A percentile compares a stretch with the other conserved stretches of the same genome.
These are phyloP conservation scores for Drosophila lacteicornis DNA, from an alignment of 1,140 invertebrate genomes.

Conservation along the genomic window DNA sequence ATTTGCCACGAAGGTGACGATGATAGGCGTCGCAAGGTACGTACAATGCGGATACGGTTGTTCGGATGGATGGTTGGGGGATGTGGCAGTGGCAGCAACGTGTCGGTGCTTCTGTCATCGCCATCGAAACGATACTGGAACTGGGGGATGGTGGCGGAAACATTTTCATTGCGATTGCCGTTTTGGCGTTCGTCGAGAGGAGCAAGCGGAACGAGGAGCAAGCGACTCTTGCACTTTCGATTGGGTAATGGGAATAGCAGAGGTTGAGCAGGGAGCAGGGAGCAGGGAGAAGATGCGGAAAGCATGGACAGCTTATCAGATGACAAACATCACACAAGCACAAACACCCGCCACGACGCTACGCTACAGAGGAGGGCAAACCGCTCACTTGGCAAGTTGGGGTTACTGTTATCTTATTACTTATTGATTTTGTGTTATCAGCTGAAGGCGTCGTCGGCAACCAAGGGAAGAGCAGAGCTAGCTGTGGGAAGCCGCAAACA, in stretches of 20 bases:
- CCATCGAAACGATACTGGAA: slow-evolving; percentile 3
- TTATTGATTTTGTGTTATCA: slow-evolving; percentile 78
- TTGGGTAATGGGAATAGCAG: not conserved
- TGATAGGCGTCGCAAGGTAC: slow-evolving; percentile 16
- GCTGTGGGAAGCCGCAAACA: slow-evolving; percentile 45
- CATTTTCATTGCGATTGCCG: slow-evolving; percentile 63
- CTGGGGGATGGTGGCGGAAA: slow-evolving; percentile 5
- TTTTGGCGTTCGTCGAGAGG: slow-evolving; percentile 14
- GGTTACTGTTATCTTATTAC: slow-evolving; percentile 75
- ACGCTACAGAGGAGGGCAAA: not conserved
- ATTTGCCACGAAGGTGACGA: slow-evolving; percentile 12
- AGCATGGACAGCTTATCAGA: slow-evolving; percentile 48
- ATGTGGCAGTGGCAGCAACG: not conserved
- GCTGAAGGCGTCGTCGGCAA: slow-evolving; percentile 30
- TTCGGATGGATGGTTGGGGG: not conserved
- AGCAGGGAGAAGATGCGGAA: not conserved
- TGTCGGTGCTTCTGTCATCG: slow-evolving; percentile 19
- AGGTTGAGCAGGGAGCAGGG: not conserved
- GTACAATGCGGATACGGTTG: slow-evolving; percentile 7
- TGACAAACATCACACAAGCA: slow-evolving; percentile 40
- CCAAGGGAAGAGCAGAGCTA: slow-evolving; percentile 5
- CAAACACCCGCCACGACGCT: not conserved
- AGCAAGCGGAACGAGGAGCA: not conserved
- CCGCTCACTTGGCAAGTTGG: slow-evolving; percentile 46
- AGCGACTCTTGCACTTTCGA: slow-evolving; percentile 36